These are phyloP conservation scores for Panagrolaimus sp. DNA, from an alignment of 1,140 invertebrate genomes.

Conservation along the genomic window DNA sequence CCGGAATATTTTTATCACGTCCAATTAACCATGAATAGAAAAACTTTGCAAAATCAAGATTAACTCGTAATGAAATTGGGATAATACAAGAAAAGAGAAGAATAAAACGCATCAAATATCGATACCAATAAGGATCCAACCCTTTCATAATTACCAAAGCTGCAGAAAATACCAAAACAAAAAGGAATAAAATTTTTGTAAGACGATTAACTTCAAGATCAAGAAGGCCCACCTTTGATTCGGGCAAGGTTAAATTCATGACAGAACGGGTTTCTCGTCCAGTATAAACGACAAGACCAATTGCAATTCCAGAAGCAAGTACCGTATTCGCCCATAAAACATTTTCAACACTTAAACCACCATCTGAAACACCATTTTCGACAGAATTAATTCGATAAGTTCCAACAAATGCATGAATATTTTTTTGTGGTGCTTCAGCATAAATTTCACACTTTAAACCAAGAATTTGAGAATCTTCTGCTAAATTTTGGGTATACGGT, in stretches of 20 bases:
- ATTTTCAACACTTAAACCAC: conserved; percentile 87
- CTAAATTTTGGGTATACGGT: conserved; percentile 80
- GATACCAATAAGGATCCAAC: conserved; percentile 70
- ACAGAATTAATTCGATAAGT: conserved; percentile 64
- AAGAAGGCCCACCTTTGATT: conserved; percentile 85
- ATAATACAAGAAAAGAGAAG: conserved; percentile 98
- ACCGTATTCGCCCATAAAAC: conserved; percentile 97
- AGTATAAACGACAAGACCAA: conserved; percentile 93
- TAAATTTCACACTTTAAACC: conserved; percentile 81
- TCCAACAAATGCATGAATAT: conserved; percentile 95
- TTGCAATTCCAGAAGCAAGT: conserved; percentile 81
- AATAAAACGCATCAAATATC: conserved; percentile 91
- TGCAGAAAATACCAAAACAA: conserved; percentile 80
- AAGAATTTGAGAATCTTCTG: conserved; percentile 75
- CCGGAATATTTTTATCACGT: conserved; percentile 80
- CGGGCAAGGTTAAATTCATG: conserved; percentile 93
- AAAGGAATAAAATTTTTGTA: conserved; percentile 76
- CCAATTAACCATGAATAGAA: conserved; percentile 96
- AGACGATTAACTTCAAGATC: conserved; percentile 71
- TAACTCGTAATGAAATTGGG: conserved; percentile 91
- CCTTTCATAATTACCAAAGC: conserved; percentile 74
- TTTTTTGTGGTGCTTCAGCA: conserved; percentile 92
- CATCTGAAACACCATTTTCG: conserved; percentile 66
- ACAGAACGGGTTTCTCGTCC: conserved; percentile 88
- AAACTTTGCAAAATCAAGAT: conserved; percentile 95